phyloP scores from a whole-genome alignment of 2,113 vertebrate genomes.

The Eolophus roseicapilla region DNA sequence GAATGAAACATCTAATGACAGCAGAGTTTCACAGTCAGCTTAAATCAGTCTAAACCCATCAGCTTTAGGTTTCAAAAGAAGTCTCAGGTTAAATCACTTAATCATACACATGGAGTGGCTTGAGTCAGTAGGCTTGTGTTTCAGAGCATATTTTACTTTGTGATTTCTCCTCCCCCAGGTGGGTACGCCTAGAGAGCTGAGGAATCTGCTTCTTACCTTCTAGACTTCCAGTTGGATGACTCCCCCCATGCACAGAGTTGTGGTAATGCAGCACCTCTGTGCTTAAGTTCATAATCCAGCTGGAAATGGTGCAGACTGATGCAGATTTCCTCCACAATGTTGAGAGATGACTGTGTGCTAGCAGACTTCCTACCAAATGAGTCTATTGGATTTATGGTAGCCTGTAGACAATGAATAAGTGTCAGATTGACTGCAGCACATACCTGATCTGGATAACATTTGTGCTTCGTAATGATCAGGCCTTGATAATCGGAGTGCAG shows the following conservation, averaged over 20 bases:
- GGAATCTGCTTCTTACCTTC: not conserved
- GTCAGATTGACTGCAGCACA: not conserved
- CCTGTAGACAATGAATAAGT: not conserved
- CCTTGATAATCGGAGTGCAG: not conserved
- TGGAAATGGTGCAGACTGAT: not conserved
- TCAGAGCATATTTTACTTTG: not conserved
- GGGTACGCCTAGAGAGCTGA: not conserved
- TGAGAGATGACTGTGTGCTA: not conserved
- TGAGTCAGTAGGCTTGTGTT: not conserved
- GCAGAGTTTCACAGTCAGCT: not conserved
- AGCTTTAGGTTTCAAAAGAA: not conserved
- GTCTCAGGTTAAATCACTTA: not conserved
- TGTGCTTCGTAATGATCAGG: not conserved
- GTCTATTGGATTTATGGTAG: not conserved
- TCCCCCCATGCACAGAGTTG: not conserved
- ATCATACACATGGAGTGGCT: not conserved
- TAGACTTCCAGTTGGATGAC: not conserved
- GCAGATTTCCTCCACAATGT: not conserved
- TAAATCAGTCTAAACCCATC: not conserved
- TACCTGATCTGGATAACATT: not conserved
- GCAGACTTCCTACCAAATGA: not conserved
- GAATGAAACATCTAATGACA: not conserved
- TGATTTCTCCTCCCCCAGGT: not conserved
- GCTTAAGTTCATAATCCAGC: not conserved
- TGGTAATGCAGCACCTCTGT: not conserved